phyloP scores from a whole-genome alignment of 2,113 vertebrate species.

The Canis aureus region DNA sequence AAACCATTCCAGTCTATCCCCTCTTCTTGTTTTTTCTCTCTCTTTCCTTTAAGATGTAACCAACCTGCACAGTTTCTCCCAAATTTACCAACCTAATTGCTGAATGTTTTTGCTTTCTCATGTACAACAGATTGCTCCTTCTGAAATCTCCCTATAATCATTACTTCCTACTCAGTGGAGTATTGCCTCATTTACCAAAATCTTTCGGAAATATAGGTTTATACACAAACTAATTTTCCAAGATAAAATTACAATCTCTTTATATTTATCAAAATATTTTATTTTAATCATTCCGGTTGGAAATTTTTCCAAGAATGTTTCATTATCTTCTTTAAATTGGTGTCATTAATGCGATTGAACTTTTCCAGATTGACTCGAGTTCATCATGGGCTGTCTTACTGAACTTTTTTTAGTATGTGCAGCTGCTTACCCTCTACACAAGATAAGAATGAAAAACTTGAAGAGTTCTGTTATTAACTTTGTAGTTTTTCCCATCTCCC shows the following conservation, averaged over 20 bases:
- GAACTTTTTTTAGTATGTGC: neutral
- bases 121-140: neutral
- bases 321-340: neutral
- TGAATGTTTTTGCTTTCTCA: neutral
- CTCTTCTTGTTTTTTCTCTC: neutral
- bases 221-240: neutral
- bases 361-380: neutral
- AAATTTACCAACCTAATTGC: neutral
- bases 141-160: neutral
- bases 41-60: neutral
- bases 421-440: neutral
- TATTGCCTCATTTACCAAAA: neutral
- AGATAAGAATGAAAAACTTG: neutral
- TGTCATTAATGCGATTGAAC: neutral
- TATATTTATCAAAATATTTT: neutral
- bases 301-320: neutral
- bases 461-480: neutral
- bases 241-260: neutral
- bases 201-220: neutral
- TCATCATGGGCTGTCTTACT: neutral
- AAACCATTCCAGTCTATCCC: neutral
- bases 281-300: neutral
- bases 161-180: neutral
- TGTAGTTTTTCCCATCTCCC: neutral
- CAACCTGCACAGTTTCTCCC: neutral